These are phyloP conservation scores for Spea hammondii DNA, from an alignment of 2,797 vertebrate genomes.

Conservation along the genomic window DNA sequence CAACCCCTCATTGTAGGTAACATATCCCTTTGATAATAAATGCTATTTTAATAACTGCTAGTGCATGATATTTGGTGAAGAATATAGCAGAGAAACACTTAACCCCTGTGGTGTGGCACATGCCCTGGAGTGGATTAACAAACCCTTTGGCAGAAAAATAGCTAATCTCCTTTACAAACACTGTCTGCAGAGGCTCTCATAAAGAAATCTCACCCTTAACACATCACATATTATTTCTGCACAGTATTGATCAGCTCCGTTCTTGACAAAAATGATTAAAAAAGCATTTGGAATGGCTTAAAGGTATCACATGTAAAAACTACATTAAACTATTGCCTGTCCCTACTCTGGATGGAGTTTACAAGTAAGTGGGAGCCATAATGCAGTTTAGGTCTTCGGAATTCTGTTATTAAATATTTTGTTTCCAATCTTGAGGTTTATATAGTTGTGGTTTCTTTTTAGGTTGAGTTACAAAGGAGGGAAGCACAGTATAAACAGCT, in stretches of 20 bases:
- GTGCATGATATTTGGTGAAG: slow-evolving; percentile 15
- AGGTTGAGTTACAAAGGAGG: too few species aligned
- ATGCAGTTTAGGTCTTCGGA: too few species aligned
- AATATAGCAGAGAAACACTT: slow-evolving; percentile 12
- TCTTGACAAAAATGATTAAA: not conserved
- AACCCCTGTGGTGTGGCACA: slow-evolving; percentile 18
- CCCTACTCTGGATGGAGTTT: too few species aligned
- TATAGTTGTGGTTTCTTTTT: too few species aligned
- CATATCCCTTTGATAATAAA: slow-evolving; percentile 9
- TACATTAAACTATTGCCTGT: too few species aligned
- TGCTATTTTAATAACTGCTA: slow-evolving; percentile 30
- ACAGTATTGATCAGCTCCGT: not conserved
- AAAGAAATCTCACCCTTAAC: slow-evolving; percentile 12
- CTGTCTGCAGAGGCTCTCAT: slow-evolving; percentile 7
- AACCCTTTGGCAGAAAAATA: slow-evolving; percentile 18
- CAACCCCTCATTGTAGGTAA: slow-evolving; percentile 26
- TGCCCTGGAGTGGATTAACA: slow-evolving; percentile 17
- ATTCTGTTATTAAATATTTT: too few species aligned
- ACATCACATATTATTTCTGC: slow-evolving; percentile 3
- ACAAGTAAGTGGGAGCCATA: too few species aligned
- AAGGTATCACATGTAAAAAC: too few species aligned
- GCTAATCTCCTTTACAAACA: slow-evolving; percentile 30
- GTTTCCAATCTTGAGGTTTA: too few species aligned
- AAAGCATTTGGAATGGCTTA: too few species aligned
- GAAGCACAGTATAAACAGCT: too few species aligned